Conservation (phyloP, 2,888 invertebrate species). For the Bugulina stolonifera region DNA sequence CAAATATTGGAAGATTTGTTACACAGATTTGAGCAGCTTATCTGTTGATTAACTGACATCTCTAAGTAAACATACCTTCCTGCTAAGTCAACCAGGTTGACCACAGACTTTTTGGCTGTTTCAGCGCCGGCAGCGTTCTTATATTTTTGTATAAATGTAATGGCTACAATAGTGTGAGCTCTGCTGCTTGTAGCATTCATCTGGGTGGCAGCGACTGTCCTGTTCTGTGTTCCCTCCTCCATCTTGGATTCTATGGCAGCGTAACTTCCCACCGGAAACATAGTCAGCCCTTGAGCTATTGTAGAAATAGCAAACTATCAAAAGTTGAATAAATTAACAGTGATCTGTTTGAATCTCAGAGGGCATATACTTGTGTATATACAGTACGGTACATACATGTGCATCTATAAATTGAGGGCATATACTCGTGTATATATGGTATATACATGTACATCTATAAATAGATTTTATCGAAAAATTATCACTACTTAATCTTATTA, state of each 20-base stretch:
- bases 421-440: no score
- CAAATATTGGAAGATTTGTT: not conserved
- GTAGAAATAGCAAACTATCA: no score
- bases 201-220: slow-evolving; percentile 59
- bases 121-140: slow-evolving; percentile 56
- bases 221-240: slow-evolving; percentile 58
- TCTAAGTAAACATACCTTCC: slow-evolving; percentile 52
- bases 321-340: no score
- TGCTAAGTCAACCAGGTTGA: slow-evolving; percentile 60
- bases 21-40: not conserved
- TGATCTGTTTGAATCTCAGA: no score
- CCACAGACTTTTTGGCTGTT: slow-evolving; percentile 55
- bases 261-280: slow-evolving; percentile 53
- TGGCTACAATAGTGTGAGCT: slow-evolving; percentile 59
- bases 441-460: no score
- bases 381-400: no score
- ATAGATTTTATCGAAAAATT: no score
- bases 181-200: slow-evolving; percentile 60
- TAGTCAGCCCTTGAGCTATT: slow-evolving; percentile 56
- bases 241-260: slow-evolving; percentile 57
- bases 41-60: not conserved
- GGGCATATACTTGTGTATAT: no score
- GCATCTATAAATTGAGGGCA: no score
- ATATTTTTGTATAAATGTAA: slow-evolving; percentile 57
- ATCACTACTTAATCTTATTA: no score